Evolutionary conservation across 1,140 invertebrate genomes (phyloP).

Genomic region (Elysia chlorotica): DNA sequence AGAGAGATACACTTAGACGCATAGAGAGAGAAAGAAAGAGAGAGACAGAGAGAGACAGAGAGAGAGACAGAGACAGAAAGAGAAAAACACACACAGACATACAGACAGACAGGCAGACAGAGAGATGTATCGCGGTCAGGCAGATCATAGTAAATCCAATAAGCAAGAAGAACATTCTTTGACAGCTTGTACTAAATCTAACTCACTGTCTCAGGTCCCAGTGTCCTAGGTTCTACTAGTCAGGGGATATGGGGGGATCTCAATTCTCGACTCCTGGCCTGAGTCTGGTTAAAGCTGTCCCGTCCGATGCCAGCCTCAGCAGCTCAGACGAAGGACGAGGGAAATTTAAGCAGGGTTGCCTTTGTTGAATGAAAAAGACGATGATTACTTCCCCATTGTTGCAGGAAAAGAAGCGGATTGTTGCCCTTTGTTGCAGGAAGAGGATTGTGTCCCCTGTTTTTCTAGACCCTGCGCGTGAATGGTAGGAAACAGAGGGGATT

Average conservation of each 20-base stretch:
- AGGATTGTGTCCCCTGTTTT: not conserved
- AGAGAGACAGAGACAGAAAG: not conserved
- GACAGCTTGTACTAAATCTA: no score
- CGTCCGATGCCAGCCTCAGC: not conserved
- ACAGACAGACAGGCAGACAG: not conserved
- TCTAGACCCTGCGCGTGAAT: not conserved
- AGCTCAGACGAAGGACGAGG: no score
- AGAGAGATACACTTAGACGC: not conserved
- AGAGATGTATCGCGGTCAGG: not conserved
- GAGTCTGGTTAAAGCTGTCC: no score
- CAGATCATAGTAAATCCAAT: not conserved
- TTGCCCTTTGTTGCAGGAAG: not conserved
- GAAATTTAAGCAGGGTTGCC: not conserved
- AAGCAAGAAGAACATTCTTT: not conserved
- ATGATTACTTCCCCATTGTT: not conserved
- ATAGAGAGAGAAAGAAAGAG: not conserved
- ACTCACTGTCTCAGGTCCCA: no score
- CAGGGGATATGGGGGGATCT: not conserved
- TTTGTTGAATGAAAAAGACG: not conserved
- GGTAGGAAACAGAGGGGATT: not conserved
- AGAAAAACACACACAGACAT: not conserved
- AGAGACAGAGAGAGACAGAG: not conserved
- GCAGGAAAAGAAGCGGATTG: not conserved
- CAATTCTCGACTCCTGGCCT: not conserved
- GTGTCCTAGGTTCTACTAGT: no score